Evolutionary conservation across 1,140 invertebrate species (phyloP).

Genomic region (Heliconius melpomene): DNA sequence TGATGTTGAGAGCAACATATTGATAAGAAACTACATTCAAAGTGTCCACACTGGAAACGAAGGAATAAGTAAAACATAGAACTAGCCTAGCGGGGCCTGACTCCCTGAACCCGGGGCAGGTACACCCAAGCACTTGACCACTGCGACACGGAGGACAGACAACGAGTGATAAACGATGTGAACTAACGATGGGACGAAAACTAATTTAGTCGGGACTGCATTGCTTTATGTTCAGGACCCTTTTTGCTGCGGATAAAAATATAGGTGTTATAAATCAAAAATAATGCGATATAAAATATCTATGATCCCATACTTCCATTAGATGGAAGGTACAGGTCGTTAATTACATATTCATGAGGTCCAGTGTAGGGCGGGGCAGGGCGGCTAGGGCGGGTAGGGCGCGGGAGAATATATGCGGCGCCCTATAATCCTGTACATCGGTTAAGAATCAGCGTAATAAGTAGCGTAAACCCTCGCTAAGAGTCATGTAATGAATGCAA

Average conservation of each 20-base stretch:
- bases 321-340: conserved; percentile 11
- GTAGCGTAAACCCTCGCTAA: not conserved
- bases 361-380: not conserved
- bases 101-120: no score
- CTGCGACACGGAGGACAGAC: not conserved
- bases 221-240: not conserved
- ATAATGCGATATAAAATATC: conserved; percentile 14
- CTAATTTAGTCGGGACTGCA: not conserved
- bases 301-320: conserved; percentile 13
- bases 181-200: not conserved
- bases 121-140: no score
- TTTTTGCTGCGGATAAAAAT: conserved; percentile 10
- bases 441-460: conserved; percentile 18
- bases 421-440: conserved; percentile 22
- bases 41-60: no score
- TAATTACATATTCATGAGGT: conserved; percentile 17
- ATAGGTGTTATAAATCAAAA: not conserved
- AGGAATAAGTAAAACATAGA: no score
- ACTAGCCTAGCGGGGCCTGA: no score
- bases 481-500: not conserved
- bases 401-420: not conserved
- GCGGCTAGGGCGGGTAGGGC: not conserved
- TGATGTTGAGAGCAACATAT: no score
- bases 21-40: no score
- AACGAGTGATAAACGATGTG: not conserved